Evolutionary conservation across 2,113 vertebrate species (phyloP).

Genomic region (Hyaena hyaena): DNA sequence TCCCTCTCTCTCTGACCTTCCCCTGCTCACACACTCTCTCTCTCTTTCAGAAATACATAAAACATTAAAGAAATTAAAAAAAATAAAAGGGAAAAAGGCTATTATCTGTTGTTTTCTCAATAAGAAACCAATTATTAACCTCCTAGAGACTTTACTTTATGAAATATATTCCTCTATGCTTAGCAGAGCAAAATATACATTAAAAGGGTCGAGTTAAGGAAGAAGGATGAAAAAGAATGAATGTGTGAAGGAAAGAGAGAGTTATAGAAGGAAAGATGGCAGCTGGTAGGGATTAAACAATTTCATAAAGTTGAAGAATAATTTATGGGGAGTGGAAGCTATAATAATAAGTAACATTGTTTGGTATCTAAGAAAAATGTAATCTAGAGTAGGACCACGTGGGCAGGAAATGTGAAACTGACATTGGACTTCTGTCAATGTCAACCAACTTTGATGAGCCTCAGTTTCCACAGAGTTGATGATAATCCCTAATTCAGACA

Average conservation of each 20-base stretch:
- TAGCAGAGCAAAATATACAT: slow-evolving; percentile 8
- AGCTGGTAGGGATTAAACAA: neutral
- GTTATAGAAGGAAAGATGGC: neutral
- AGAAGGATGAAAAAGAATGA: neutral
- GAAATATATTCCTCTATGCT: neutral
- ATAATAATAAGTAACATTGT: neutral
- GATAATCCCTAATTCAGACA: neutral
- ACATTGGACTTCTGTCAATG: no score
- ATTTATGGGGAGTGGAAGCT: neutral
- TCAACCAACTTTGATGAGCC: neutral
- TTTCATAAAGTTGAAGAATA: neutral
- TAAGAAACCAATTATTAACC: slow-evolving; percentile 1
- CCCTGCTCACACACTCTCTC: no score
- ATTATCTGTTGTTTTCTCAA: slow-evolving; percentile 49
- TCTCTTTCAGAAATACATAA: no score
- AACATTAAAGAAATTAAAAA: no score
- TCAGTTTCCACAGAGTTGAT: neutral
- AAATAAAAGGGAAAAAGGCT: slow-evolving; percentile 1
- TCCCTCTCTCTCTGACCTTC: no score
- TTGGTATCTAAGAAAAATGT: neutral
- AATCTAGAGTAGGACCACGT: neutral
- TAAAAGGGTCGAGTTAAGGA: neutral
- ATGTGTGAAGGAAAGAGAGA: neutral
- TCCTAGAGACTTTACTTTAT: neutral
- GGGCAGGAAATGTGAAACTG: neutral